These are phyloP conservation scores for Miichthys miiuy DNA, from an alignment of 2,797 vertebrate species.

Conservation along the genomic window DNA sequence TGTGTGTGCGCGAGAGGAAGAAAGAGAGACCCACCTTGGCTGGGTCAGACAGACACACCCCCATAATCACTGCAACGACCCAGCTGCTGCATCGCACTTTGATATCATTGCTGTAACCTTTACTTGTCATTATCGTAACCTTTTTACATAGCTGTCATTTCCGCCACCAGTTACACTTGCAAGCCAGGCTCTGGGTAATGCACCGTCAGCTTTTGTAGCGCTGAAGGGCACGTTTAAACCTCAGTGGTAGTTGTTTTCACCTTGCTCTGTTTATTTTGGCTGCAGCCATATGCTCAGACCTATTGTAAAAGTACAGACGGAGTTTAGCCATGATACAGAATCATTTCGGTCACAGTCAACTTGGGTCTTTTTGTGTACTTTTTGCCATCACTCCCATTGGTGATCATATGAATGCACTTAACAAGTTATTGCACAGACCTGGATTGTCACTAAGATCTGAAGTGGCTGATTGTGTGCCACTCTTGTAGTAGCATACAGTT, in stretches of 20 bases:
- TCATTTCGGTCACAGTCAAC: neutral
- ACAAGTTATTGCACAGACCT: neutral
- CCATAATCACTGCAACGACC: constrained; percentile 70
- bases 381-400: neutral
- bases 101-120: constrained; percentile 80
- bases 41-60: constrained; percentile 72
- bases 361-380: neutral
- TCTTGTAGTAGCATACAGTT: neutral
- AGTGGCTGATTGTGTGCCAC: neutral
- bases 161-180: constrained; percentile 50
- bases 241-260: constrained; percentile 58
- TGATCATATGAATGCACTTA: neutral
- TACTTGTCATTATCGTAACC: constrained; percentile 77
- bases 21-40: constrained; percentile 66
- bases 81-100: constrained; percentile 69
- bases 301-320: constrained; percentile 7
- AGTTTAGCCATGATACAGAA: constrained; percentile 1
- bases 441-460: neutral
- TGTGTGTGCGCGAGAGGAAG: neutral
- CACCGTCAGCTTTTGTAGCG: constrained; percentile 64
- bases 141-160: constrained; percentile 77
- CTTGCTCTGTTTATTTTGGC: constrained; percentile 52
- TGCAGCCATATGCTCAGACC: constrained; percentile 41
- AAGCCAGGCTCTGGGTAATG: constrained; percentile 48
- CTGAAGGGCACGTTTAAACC: constrained; percentile 72